Evolutionary conservation across 2,797 vertebrate species (phyloP).

Genomic region (Rhinophrynus dorsalis): DNA sequence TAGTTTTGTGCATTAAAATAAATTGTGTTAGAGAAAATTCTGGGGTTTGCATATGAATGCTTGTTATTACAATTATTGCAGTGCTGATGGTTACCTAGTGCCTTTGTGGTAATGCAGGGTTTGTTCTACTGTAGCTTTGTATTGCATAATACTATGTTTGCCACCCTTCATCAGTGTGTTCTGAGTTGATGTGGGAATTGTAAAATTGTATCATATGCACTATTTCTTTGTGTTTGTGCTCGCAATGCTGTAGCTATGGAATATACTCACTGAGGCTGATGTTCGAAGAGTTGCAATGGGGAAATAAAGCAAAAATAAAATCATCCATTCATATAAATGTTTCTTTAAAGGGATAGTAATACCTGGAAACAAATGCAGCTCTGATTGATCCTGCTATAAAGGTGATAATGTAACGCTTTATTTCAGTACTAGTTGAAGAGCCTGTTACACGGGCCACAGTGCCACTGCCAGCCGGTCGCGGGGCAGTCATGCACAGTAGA

Average conservation of each 20-base stretch:
- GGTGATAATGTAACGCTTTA: too few relatives aligned
- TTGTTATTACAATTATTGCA: neutral
- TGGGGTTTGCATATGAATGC: slow-evolving; percentile 3
- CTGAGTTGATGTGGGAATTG: neutral
- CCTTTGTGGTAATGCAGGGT: neutral
- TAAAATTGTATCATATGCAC: neutral
- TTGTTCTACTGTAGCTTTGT: neutral
- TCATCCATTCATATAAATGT: too few relatives aligned
- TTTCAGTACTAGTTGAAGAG: too few relatives aligned
- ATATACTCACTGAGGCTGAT: neutral
- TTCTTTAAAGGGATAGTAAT: too few relatives aligned
- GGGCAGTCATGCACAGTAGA: too few relatives aligned
- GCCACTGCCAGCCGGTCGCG: too few relatives aligned
- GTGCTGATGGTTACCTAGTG: neutral
- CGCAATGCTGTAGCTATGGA: neutral
- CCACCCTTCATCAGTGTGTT: neutral
- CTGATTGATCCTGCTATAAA: too few relatives aligned
- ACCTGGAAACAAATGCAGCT: too few relatives aligned
- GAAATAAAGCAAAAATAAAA: too few relatives aligned
- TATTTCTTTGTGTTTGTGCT: neutral
- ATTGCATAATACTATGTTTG: slow-evolving; percentile 7
- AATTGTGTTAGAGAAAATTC: slow-evolving; percentile 22
- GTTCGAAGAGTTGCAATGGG: too few relatives aligned
- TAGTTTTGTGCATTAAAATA: slow-evolving; percentile 18
- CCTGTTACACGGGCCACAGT: too few relatives aligned